A percentile compares a stretch with the other conserved stretches of the same genome.
phyloP scores from a whole-genome alignment of 2,797 vertebrate genomes.

The Luscinia luscinia region DNA sequence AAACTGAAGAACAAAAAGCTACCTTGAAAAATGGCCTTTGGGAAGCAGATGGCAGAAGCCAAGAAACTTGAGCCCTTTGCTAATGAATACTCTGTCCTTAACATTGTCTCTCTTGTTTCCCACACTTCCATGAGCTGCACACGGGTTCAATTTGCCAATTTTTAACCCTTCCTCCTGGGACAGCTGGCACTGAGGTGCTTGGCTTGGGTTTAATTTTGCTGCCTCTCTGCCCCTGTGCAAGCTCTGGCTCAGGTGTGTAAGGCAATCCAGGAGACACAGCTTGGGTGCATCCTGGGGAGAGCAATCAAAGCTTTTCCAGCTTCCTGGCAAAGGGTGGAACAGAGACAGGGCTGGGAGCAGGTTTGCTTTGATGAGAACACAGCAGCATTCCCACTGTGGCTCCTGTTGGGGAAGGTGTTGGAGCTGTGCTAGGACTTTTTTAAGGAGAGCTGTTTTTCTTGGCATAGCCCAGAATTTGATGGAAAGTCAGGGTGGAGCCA shows the following conservation, averaged over 20 bases:
- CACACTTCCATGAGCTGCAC: conserved; percentile 41
- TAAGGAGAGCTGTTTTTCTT: conserved; percentile 25
- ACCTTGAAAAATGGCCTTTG: conserved; percentile 59
- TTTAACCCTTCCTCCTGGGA: conserved; percentile 41
- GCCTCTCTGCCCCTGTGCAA: background rate
- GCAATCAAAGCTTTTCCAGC: background rate
- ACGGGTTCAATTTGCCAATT: conserved; percentile 12
- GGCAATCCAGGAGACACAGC: background rate
- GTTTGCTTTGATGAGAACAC: background rate
- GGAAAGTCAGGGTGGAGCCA: conserved; percentile 34
- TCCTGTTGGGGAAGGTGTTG: background rate
- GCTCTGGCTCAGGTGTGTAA: background rate
- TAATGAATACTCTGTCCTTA: conserved; percentile 62
- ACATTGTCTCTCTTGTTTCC: conserved; percentile 65
- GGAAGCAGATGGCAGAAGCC: conserved; percentile 56
- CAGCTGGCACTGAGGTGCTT: background rate
- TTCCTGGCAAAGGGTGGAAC: background rate
- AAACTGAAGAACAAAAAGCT: conserved; percentile 60
- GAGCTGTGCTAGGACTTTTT: background rate
- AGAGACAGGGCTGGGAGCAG: background rate
- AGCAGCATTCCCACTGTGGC: background rate
- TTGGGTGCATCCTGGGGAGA: background rate
- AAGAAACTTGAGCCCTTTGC: conserved; percentile 64
- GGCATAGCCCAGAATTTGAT: conserved; percentile 11
- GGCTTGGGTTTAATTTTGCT: background rate